These are phyloP conservation scores for Homarus americanus DNA, from an alignment of 1,140 invertebrate species.

Conservation along the genomic window DNA sequence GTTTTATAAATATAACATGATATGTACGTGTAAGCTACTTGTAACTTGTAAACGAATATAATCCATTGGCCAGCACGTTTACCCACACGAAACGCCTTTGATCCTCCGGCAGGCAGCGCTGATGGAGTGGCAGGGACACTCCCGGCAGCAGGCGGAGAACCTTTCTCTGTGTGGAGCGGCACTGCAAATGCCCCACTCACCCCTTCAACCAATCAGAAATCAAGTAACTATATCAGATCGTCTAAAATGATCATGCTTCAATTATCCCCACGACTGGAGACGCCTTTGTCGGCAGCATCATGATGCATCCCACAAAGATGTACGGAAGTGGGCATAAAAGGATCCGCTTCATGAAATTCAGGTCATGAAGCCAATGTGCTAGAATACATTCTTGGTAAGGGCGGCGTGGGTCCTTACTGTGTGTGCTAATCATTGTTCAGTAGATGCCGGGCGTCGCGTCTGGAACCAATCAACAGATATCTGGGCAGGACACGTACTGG, in stretches of 20 bases:
- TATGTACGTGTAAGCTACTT: no score
- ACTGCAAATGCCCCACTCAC: background rate
- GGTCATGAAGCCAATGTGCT: no score
- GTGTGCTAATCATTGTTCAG: background rate
- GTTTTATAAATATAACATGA: no score
- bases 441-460: constrained; percentile 7
- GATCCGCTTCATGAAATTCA: background rate
- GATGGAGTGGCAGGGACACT: background rate
- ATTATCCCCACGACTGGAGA: constrained; percentile 8
- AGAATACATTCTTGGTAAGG: background rate
- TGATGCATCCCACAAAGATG: background rate
- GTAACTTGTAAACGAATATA: no score
- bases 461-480: background rate
- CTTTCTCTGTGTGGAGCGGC: background rate
- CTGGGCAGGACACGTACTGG: no score
- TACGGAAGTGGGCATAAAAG: background rate
- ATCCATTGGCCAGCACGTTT: no score
- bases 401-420: background rate
- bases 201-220: background rate
- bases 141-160: background rate
- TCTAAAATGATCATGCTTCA: constrained; percentile 8
- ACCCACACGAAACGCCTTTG: no score
- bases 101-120: constrained; percentile 17
- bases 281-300: constrained; percentile 17
- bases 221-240: background rate